phyloP scores from a whole-genome alignment of 1,140 invertebrate genomes.

The Eufriesea mexicana region DNA sequence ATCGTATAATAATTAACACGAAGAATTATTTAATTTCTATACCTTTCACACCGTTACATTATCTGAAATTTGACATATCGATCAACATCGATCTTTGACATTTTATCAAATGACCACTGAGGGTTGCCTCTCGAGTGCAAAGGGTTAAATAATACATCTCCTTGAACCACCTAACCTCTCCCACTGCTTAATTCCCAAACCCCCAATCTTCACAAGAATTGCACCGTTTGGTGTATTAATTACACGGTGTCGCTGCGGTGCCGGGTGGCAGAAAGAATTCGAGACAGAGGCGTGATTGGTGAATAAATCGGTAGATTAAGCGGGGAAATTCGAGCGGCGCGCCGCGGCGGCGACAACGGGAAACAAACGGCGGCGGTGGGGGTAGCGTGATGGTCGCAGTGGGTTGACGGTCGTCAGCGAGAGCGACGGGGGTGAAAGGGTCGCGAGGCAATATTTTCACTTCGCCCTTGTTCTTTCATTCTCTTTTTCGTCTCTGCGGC shows the following conservation, averaged over 20 bases:
- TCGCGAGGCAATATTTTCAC: slow-evolving; percentile 70
- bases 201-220: too few species aligned
- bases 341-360: slow-evolving; percentile 39
- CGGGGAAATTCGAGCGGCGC: slow-evolving; percentile 57
- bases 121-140: too few species aligned
- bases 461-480: slow-evolving; percentile 61
- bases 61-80: too few species aligned
- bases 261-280: slow-evolving; percentile 47
- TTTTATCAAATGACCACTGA: too few species aligned
- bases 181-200: too few species aligned
- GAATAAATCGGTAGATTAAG: slow-evolving; percentile 69
- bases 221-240: slow-evolving; percentile 46
- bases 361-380: slow-evolving; percentile 26
- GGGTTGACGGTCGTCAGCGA: slow-evolving; percentile 33
- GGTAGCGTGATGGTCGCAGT: slow-evolving; percentile 4
- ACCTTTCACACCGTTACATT: too few species aligned
- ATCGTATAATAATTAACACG: too few species aligned
- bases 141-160: too few species aligned
- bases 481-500: slow-evolving; percentile 60
- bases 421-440: slow-evolving; percentile 51
- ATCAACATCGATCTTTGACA: too few species aligned
- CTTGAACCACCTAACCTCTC: too few species aligned
- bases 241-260: slow-evolving; percentile 10
- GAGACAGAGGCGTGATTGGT: slow-evolving; percentile 58
- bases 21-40: too few species aligned